These are phyloP conservation scores for Mesitornis unicolor DNA, from an alignment of 2,113 vertebrate species.

Conservation along the genomic window DNA sequence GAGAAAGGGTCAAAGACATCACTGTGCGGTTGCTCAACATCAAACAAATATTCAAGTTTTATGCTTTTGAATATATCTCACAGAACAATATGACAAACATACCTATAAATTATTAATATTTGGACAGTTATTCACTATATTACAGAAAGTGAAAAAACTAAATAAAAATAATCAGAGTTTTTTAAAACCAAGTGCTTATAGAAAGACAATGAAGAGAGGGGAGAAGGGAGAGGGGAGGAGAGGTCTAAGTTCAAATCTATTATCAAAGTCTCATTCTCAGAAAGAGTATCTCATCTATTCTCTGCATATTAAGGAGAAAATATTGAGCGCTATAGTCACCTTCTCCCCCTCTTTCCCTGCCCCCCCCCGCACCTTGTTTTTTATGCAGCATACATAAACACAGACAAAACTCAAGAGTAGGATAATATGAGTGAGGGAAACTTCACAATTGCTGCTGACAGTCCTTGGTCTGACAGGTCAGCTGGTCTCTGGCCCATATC, in stretches of 20 bases:
- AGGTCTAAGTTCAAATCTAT: background rate
- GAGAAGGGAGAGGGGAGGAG: background rate
- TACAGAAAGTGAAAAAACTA: background rate
- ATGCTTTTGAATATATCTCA: background rate
- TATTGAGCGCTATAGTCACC: fast-evolving
- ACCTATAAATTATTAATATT: background rate
- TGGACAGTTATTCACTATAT: background rate
- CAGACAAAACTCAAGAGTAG: background rate
- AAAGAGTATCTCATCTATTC: background rate
- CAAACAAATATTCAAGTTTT: background rate
- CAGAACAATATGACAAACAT: background rate
- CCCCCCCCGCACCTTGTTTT: too few species aligned
- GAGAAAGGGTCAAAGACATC: background rate
- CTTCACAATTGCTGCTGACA: background rate
- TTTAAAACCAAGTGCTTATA: background rate
- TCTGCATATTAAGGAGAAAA: background rate
- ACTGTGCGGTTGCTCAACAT: background rate
- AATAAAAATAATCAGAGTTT: background rate
- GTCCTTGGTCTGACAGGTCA: background rate
- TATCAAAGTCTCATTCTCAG: background rate
- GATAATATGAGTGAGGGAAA: background rate
- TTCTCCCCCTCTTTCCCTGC: fast-evolving
- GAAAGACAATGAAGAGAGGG: too few species aligned
- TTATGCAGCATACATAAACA: background rate
- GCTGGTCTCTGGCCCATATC: background rate